These are phyloP conservation scores for Dexiosoma caninum DNA, from an alignment of 2,888 invertebrate species.

Conservation along the genomic window DNA sequence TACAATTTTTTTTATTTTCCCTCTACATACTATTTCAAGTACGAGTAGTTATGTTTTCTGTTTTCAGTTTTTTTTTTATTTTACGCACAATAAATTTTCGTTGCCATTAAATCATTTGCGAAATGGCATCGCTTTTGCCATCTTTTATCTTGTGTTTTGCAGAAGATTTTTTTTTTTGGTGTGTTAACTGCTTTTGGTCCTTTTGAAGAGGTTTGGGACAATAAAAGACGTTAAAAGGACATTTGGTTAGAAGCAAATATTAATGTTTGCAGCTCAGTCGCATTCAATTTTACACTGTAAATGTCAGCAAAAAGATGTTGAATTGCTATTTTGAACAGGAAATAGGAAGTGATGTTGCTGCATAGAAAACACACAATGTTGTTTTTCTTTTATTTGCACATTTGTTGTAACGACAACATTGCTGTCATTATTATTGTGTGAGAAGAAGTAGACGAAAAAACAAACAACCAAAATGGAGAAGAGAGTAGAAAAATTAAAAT, in stretches of 20 bases:
- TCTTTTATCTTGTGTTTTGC: slow-evolving; percentile 34
- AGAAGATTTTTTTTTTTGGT: slow-evolving; percentile 3
- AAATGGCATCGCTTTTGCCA: slow-evolving; percentile 61
- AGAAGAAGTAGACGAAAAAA: neutral
- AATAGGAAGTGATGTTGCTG: slow-evolving; percentile 62
- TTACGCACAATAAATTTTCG: slow-evolving; percentile 76
- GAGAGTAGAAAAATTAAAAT: slow-evolving; percentile 1
- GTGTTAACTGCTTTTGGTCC: neutral
- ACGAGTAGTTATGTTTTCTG: too few relatives aligned
- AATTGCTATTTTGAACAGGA: slow-evolving; percentile 59
- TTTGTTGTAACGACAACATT: slow-evolving; percentile 35
- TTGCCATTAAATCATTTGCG: slow-evolving; percentile 74
- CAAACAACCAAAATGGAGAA: too few relatives aligned
- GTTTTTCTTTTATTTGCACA: slow-evolving; percentile 13
- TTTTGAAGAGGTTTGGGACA: neutral
- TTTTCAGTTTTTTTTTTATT: slow-evolving; percentile 65
- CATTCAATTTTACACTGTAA: slow-evolving; percentile 47
- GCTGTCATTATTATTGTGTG: slow-evolving; percentile 39
- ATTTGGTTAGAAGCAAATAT: neutral
- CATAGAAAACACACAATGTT: slow-evolving; percentile 51
- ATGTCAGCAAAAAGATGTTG: slow-evolving; percentile 62
- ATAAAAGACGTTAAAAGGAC: neutral
- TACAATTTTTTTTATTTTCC: too few relatives aligned
- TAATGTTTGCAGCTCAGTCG: slow-evolving; percentile 1
- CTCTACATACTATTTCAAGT: too few relatives aligned